Conservation (phyloP, 2,113 vertebrate species). For the Athene noctua region DNA sequence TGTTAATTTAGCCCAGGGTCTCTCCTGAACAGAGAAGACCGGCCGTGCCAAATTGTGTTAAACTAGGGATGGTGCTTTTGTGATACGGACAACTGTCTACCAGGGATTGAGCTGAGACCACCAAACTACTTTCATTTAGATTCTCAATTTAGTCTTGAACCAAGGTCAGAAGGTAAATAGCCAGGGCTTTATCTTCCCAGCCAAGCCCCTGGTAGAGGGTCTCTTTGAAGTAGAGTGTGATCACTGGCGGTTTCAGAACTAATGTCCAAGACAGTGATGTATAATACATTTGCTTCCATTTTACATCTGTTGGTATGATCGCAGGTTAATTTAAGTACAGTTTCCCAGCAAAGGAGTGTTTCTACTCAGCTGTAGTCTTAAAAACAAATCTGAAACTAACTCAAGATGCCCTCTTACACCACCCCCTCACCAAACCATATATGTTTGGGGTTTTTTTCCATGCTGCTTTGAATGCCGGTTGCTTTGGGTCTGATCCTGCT, state of each 20-base stretch:
- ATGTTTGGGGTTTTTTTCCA: neutral
- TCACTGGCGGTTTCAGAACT: slow-evolving; percentile 70
- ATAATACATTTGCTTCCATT: slow-evolving; percentile 67
- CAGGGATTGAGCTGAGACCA: slow-evolving; percentile 61
- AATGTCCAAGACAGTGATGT: slow-evolving; percentile 73
- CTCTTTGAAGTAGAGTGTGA: slow-evolving; percentile 75
- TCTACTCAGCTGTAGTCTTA: slow-evolving; percentile 6
- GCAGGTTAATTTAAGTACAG: slow-evolving; percentile 66
- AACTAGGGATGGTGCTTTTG: slow-evolving; percentile 64
- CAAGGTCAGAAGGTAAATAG: slow-evolving; percentile 75
- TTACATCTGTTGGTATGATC: slow-evolving; percentile 48
- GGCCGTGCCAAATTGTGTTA: slow-evolving; percentile 53
- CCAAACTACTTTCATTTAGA: slow-evolving; percentile 66
- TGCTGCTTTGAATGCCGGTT: neutral
- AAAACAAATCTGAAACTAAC: slow-evolving; percentile 36
- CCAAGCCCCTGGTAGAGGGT: slow-evolving; percentile 72
- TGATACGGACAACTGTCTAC: slow-evolving; percentile 60
- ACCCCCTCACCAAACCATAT: neutral
- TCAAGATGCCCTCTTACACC: neutral
- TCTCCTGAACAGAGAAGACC: slow-evolving; percentile 40
- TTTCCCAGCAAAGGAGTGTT: slow-evolving; percentile 23
- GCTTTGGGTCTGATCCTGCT: neutral
- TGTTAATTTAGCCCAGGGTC: slow-evolving; percentile 52
- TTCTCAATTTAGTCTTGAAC: slow-evolving; percentile 64
- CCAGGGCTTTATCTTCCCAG: slow-evolving; percentile 72